These are phyloP conservation scores for Embiotoca jacksoni DNA, from an alignment of 2,113 vertebrate genomes.

Conservation along the genomic window DNA sequence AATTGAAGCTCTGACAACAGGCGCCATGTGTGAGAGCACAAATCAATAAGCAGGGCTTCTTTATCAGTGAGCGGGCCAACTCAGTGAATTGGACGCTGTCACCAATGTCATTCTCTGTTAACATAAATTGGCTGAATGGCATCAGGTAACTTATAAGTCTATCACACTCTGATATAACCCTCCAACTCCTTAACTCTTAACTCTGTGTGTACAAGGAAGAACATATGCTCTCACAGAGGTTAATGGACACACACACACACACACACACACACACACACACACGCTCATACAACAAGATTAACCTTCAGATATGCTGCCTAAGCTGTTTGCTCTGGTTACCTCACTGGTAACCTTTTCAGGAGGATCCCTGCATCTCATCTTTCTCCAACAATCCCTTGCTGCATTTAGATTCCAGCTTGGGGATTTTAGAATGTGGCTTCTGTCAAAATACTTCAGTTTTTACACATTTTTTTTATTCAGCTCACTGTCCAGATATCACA, in stretches of 20 bases:
- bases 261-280: conserved; percentile 1
- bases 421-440: background rate
- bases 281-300: conserved; percentile 19
- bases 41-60: conserved; percentile 47
- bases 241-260: background rate
- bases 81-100: conserved; percentile 47
- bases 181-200: background rate
- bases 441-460: conserved; percentile 13
- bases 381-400: conserved; percentile 23
- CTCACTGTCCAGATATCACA: background rate
- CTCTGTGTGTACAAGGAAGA: conserved; percentile 14
- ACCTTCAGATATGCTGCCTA: conserved; percentile 61
- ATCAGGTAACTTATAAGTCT: conserved; percentile 48
- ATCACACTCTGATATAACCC: conserved; percentile 34
- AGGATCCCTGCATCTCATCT: conserved; percentile 4
- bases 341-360: conserved; percentile 50
- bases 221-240: background rate
- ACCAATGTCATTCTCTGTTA: conserved; percentile 67
- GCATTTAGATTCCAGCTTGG: background rate
- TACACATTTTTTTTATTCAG: conserved; percentile 1
- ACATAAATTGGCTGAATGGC: conserved; percentile 49
- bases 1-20: conserved; percentile 43
- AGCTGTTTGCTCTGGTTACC: conserved; percentile 51
- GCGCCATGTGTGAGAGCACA: conserved; percentile 17
- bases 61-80: conserved; percentile 31